Conservation (phyloP, 2,113 vertebrate genomes). For the Agelaius tricolor region DNA sequence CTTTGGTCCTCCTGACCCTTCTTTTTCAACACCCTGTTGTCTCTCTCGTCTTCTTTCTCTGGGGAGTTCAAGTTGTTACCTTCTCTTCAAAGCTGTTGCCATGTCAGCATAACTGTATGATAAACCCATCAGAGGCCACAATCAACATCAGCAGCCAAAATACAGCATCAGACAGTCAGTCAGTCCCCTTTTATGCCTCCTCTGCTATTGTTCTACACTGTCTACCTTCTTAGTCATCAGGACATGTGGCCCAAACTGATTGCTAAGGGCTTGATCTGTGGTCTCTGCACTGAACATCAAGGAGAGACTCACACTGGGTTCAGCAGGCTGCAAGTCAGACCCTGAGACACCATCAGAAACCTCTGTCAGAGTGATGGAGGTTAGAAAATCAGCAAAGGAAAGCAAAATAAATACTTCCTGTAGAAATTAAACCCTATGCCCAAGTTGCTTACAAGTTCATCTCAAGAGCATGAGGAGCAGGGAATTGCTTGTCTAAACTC, state of each 20-base stretch:
- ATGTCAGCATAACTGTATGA: neutral
- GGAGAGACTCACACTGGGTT: neutral
- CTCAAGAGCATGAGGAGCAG: neutral
- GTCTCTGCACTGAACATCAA: neutral
- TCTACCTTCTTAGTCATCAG: neutral
- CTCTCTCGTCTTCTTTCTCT: neutral
- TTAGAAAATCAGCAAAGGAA: neutral
- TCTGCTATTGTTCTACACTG: neutral
- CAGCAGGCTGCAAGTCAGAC: neutral
- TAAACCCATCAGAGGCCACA: neutral
- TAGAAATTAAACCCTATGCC: neutral
- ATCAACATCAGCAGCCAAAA: neutral
- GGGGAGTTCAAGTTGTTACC: neutral
- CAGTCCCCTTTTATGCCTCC: neutral
- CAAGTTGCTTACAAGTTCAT: neutral
- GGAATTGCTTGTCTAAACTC: neutral
- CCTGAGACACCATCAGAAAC: neutral
- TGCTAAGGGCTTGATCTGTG: neutral
- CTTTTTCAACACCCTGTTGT: neutral
- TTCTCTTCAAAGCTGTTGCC: neutral
- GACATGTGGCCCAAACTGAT: neutral
- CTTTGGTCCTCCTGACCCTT: neutral
- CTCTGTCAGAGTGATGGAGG: neutral
- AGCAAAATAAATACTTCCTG: neutral
- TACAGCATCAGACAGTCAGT: neutral